These are phyloP conservation scores for Plestiodon gilberti DNA, from an alignment of 2,113 vertebrate genomes.

Conservation along the genomic window DNA sequence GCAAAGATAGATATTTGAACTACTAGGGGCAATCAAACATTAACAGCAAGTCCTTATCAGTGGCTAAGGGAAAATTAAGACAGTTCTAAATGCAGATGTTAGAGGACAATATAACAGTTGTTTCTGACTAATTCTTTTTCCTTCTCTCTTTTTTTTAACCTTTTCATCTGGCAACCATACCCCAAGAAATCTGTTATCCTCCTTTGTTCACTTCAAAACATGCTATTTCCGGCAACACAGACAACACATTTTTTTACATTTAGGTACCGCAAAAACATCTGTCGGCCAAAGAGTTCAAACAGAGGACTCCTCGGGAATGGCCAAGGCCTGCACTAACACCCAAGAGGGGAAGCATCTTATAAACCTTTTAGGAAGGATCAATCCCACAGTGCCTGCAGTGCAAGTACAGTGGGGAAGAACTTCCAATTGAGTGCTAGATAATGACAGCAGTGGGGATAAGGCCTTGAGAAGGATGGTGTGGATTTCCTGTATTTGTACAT, in stretches of 20 bases:
- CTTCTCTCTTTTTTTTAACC: conserved; percentile 14
- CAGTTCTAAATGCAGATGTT: too few relatives aligned
- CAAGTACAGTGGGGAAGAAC: not conserved
- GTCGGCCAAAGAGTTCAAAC: conserved; percentile 15
- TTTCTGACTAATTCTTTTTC: not conserved
- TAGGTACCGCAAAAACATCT: conserved; percentile 25
- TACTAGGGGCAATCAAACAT: too few relatives aligned
- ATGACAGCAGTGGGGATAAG: not conserved
- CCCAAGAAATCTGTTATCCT: conserved; percentile 31
- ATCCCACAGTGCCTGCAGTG: not conserved
- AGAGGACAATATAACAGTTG: too few relatives aligned
- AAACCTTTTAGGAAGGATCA: conserved; percentile 10
- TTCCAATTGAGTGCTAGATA: not conserved
- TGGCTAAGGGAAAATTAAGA: too few relatives aligned
- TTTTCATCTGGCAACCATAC: conserved; percentile 29
- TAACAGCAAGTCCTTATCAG: too few relatives aligned
- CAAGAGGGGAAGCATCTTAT: conserved; percentile 12
- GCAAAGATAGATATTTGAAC: too few relatives aligned
- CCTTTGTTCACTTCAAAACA: conserved; percentile 34
- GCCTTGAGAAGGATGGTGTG: not conserved
- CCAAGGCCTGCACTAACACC: not conserved
- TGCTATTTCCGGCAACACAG: conserved; percentile 21
- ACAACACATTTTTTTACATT: conserved; percentile 30
- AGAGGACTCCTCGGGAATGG: conserved; percentile 15
- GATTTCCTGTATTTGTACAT: not conserved